These are phyloP conservation scores for Listronotus oregonensis DNA, from an alignment of 1,140 invertebrate species.

Conservation along the genomic window DNA sequence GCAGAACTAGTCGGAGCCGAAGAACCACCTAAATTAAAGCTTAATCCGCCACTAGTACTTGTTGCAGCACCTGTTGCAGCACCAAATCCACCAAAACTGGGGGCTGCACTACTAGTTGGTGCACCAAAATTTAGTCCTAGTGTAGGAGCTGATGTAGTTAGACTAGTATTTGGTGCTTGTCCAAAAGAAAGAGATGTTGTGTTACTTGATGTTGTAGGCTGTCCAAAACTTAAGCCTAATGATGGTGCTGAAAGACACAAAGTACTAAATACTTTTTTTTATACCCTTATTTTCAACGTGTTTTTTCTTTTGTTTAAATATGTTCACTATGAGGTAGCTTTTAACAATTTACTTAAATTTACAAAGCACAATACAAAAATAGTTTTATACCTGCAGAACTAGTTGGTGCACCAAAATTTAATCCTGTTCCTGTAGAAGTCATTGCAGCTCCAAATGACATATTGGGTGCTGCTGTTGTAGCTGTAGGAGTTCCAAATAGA, in stretches of 20 bases:
- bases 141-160: no score
- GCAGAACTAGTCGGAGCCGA: no score
- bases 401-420: slow-evolving; percentile 26
- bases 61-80: slow-evolving; percentile 6
- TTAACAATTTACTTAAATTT: slow-evolving; percentile 22
- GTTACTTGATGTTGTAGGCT: no score
- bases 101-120: no score
- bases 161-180: no score
- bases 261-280: slow-evolving; percentile 21
- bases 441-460: slow-evolving; percentile 23
- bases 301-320: neutral
- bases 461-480: slow-evolving; percentile 4
- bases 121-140: no score
- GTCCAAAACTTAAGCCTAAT: slow-evolving; percentile 2
- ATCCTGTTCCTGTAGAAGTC: slow-evolving; percentile 16
- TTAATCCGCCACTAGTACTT: slow-evolving; percentile 19
- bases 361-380: slow-evolving; percentile 39
- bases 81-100: no score
- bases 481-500: slow-evolving; percentile 11
- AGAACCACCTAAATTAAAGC: neutral
- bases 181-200: no score
- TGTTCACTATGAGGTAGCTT: slow-evolving; percentile 3
- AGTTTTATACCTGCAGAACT: slow-evolving; percentile 31
- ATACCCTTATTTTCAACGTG: slow-evolving; percentile 9
- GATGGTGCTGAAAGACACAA: slow-evolving; percentile 7